Conservation (phyloP, 2,113 vertebrate species). For the Bos javanicus region DNA sequence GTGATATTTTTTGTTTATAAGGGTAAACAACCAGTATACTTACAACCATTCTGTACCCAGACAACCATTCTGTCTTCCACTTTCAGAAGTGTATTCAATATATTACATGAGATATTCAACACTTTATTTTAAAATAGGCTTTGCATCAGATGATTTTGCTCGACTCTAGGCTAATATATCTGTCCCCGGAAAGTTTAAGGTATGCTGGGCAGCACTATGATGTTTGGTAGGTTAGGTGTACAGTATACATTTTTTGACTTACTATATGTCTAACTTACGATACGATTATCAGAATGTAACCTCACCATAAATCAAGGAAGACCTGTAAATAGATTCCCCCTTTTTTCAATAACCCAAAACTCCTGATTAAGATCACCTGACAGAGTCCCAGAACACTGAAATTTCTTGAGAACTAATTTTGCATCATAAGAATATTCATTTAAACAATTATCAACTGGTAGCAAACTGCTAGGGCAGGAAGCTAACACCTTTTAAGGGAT, state of each 20-base stretch:
- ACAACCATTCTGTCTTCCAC: not conserved
- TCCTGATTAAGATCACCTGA: not conserved
- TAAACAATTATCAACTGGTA: not conserved
- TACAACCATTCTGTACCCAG: not conserved
- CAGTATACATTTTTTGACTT: not conserved
- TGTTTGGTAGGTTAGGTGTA: not conserved
- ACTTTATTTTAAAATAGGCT: not conserved
- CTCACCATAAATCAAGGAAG: not conserved
- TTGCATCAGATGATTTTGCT: not conserved
- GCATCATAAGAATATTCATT: not conserved
- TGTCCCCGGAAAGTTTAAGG: not conserved
- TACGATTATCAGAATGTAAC: not conserved
- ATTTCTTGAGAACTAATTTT: not conserved
- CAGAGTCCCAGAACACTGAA: not conserved
- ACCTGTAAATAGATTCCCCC: not conserved
- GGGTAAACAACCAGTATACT: not conserved
- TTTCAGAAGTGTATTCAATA: not conserved
- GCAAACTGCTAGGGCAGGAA: not conserved
- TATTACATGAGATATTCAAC: not conserved
- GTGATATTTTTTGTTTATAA: not conserved
- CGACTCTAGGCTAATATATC: accelerated
- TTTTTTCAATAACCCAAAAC: not conserved
- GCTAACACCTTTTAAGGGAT: not conserved
- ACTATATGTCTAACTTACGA: not conserved
- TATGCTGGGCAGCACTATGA: not conserved